Evolutionary conservation across 2,113 vertebrate genomes (phyloP).

Genomic region (Podiceps cristatus): DNA sequence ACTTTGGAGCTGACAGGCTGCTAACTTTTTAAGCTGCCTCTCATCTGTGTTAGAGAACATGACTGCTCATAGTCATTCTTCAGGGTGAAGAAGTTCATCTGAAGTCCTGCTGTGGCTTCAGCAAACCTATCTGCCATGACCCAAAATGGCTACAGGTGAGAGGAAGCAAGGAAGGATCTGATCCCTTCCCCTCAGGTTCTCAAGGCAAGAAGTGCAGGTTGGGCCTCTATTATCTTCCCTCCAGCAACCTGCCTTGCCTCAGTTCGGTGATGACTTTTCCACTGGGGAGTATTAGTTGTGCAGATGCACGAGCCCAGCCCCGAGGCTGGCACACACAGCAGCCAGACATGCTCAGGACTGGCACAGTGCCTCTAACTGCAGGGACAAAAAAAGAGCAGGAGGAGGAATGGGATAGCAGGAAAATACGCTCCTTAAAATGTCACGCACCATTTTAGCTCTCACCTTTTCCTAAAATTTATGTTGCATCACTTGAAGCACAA

Average conservation of each 20-base stretch:
- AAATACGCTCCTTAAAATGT: not conserved
- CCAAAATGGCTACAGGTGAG: not conserved
- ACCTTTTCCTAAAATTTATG: not conserved
- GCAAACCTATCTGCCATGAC: not conserved
- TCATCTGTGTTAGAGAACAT: not conserved
- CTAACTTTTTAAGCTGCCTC: not conserved
- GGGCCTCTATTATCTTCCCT: not conserved
- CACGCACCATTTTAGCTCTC: not conserved
- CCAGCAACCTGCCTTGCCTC: not conserved
- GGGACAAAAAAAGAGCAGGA: not conserved
- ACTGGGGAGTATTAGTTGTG: not conserved
- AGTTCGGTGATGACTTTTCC: not conserved
- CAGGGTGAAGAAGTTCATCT: not conserved
- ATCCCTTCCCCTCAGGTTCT: not conserved
- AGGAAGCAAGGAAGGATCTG: not conserved
- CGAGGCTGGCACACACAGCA: not conserved
- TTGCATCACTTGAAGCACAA: not conserved
- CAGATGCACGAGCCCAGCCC: not conserved
- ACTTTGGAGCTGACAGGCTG: not conserved
- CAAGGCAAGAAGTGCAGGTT: not conserved
- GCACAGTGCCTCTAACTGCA: not conserved
- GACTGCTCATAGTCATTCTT: not conserved
- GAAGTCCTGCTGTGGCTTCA: not conserved
- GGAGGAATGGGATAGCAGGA: not conserved
- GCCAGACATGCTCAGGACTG: not conserved